A percentile compares a stretch with the other conserved stretches of the same genome.
phyloP scores from a whole-genome alignment of 1,140 invertebrate species.

The Magallana gigas region DNA sequence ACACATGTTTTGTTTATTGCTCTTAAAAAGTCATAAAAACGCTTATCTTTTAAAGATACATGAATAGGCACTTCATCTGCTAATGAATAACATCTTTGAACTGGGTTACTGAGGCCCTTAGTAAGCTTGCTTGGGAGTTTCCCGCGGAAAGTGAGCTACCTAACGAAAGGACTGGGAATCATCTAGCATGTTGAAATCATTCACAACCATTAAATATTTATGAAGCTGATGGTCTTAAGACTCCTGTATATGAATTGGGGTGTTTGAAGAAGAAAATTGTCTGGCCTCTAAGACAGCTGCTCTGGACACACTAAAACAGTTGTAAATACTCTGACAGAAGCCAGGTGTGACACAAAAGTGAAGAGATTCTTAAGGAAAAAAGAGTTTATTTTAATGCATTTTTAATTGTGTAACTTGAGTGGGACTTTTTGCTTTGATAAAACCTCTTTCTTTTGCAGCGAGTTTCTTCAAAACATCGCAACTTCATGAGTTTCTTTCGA shows the following conservation, averaged over 20 bases:
- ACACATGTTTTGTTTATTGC: background rate
- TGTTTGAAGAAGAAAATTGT: background rate
- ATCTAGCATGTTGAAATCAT: background rate
- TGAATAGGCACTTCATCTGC: slow-evolving; percentile 9
- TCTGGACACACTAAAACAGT: slow-evolving; percentile 13
- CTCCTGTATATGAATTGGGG: background rate
- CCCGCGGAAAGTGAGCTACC: background rate
- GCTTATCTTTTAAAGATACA: background rate
- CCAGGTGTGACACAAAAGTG: slow-evolving; percentile 9
- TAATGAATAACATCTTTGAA: slow-evolving; percentile 31
- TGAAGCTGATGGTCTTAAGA: background rate
- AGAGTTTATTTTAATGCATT: slow-evolving; percentile 14
- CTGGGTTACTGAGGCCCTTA: background rate
- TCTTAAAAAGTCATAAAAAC: slow-evolving; percentile 10
- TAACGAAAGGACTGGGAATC: background rate
- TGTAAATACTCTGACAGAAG: background rate
- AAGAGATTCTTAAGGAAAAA: background rate
- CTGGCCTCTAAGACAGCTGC: slow-evolving; percentile 2
- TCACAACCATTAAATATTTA: slow-evolving; percentile 23
- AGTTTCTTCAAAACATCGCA: no score
- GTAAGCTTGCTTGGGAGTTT: background rate
- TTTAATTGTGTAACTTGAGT: slow-evolving; percentile 28
- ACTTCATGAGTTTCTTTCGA: no score
- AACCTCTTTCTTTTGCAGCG: no score
- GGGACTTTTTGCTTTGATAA: background rate